These are phyloP conservation scores for Amphilophus citrinellus DNA, from an alignment of 2,113 vertebrate genomes.

Conservation along the genomic window DNA sequence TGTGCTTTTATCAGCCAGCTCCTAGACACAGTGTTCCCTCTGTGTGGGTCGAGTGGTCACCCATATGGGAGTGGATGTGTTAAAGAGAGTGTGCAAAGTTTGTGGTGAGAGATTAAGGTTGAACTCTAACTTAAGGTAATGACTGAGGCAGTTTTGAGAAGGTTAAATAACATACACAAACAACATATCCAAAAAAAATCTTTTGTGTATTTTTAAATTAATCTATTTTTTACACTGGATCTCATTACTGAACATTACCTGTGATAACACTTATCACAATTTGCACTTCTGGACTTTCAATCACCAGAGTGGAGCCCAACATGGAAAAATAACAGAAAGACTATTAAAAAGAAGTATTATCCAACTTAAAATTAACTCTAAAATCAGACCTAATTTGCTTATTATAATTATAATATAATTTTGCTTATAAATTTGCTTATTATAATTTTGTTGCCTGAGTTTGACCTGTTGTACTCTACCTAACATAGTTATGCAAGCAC, in stretches of 20 bases:
- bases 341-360: too few relatives aligned
- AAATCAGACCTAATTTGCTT: too few relatives aligned
- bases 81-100: not conserved
- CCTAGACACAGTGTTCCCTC: slow-evolving; percentile 22
- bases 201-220: not conserved
- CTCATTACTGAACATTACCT: not conserved
- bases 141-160: not conserved
- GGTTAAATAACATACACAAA: not conserved
- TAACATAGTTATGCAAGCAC: not conserved
- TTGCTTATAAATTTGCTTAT: too few relatives aligned
- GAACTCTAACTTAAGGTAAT: not conserved
- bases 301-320: too few relatives aligned
- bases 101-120: not conserved
- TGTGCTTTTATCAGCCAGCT: slow-evolving; percentile 11
- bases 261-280: not conserved
- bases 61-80: not conserved
- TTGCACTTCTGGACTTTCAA: not conserved
- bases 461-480: too few relatives aligned
- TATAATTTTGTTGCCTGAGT: too few relatives aligned
- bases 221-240: not conserved
- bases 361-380: too few relatives aligned
- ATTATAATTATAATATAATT: too few relatives aligned
- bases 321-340: not conserved
- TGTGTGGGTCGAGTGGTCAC: not conserved
- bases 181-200: not conserved